A percentile compares a stretch with the other conserved stretches of the same genome.
Conservation (phyloP, 92 coral and sea anemone genomes). For the Galaxea fascicularis region DNA sequence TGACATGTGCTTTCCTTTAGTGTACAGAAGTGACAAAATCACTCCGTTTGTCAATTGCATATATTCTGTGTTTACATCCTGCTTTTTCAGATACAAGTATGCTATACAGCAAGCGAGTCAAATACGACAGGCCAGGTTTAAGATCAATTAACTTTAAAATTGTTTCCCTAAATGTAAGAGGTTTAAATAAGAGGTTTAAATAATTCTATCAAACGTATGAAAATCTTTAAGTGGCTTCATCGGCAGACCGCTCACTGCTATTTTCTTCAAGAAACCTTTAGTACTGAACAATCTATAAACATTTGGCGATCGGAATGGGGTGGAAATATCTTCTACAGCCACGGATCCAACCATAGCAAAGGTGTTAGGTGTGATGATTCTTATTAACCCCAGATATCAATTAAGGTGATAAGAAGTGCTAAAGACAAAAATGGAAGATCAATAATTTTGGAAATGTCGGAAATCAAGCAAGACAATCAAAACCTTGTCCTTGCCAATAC, state of each 20-base stretch:
- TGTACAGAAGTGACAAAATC: conserved; percentile 24
- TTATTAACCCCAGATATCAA: conserved; percentile 40
- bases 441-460: conserved; percentile 25
- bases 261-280: conserved; percentile 51
- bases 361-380: conserved; percentile 51
- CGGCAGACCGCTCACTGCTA: conserved; percentile 35
- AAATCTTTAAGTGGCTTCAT: conserved; percentile 44
- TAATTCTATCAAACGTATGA: conserved; percentile 32
- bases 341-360: conserved; percentile 54
- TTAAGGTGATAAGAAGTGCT: conserved; percentile 28
- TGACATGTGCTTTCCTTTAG: conserved; percentile 17
- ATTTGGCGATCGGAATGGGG: conserved; percentile 60
- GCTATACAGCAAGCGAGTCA: conserved; percentile 31
- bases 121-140: conserved; percentile 26
- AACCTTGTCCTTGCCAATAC: conserved; percentile 36
- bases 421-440: conserved; percentile 52
- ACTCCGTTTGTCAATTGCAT: conserved; percentile 14
- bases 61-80: conserved; percentile 27
- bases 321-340: conserved; percentile 53
- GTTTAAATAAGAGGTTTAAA: no score
- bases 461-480: conserved; percentile 35
- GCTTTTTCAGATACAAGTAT: conserved; percentile 20
- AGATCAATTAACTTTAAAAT: conserved; percentile 14
- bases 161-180: conserved; percentile 23
- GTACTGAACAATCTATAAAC: conserved; percentile 21